These are phyloP conservation scores for Crenichthys baileyi DNA, from an alignment of 2,797 vertebrate genomes.

Conservation along the genomic window DNA sequence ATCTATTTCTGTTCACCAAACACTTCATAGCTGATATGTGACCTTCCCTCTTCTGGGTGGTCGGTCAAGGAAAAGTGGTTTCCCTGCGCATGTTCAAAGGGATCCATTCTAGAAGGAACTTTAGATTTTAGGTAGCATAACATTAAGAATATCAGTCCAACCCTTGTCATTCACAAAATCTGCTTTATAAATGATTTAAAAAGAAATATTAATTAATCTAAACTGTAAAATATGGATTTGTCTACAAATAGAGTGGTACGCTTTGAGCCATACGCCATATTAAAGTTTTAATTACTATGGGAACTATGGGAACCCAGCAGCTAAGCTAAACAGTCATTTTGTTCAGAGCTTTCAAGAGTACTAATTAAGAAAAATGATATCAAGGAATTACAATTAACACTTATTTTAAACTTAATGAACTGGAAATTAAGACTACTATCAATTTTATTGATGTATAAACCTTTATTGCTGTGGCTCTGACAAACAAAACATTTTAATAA, in stretches of 20 bases:
- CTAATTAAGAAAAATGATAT: neutral
- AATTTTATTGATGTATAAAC: neutral
- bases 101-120: neutral
- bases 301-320: neutral
- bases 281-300: neutral
- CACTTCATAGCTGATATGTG: constrained; percentile 22
- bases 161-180: neutral
- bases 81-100: neutral
- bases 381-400: neutral
- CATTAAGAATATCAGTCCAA: neutral
- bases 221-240: neutral
- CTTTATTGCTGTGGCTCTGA: neutral
- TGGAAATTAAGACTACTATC: neutral
- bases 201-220: neutral
- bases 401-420: neutral
- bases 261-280: neutral
- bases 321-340: neutral
- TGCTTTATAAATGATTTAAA: neutral
- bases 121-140: neutral
- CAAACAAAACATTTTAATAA: neutral
- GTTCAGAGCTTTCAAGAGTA: neutral
- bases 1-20: constrained; percentile 18
- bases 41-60: constrained; percentile 14
- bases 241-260: neutral
- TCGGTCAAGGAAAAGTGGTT: neutral